These are phyloP conservation scores for Emydocephalus ijimae DNA, from an alignment of 2,113 vertebrate species.

Conservation along the genomic window DNA sequence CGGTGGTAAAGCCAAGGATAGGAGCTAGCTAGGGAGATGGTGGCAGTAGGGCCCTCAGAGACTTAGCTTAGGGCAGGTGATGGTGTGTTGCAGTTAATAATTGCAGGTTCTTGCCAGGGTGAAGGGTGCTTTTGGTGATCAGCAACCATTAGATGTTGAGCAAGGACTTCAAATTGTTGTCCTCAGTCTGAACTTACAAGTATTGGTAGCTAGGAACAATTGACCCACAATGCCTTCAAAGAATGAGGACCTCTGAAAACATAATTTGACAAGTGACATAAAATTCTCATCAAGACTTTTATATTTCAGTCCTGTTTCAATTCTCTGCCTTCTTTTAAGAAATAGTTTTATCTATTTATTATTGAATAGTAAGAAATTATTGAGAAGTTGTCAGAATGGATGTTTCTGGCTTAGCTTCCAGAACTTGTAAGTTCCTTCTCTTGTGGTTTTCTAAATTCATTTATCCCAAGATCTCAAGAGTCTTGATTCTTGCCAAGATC, in stretches of 20 bases:
- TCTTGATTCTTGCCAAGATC: background rate
- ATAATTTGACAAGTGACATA: background rate
- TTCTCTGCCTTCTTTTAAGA: background rate
- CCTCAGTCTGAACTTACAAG: background rate
- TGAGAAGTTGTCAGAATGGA: background rate
- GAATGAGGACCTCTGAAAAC: background rate
- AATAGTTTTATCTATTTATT: background rate
- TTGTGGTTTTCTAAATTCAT: background rate
- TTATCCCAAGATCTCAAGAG: background rate
- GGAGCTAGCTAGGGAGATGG: background rate
- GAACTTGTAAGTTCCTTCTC: background rate
- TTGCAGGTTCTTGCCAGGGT: background rate
- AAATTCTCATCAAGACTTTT: background rate
- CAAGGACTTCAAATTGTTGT: background rate
- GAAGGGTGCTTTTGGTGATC: background rate
- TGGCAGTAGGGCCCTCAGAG: background rate
- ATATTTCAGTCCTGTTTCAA: background rate
- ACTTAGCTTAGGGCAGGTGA: background rate
- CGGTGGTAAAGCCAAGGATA: background rate
- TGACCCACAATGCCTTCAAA: background rate
- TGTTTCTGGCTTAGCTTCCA: background rate
- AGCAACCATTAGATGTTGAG: background rate
- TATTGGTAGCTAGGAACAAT: background rate
- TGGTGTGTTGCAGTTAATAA: background rate
- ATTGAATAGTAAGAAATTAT: background rate